Conservation (phyloP, 1,140 invertebrate genomes). For the Apis mellifera region Amel_HAv3.1 CM009943.2:6320501-6321000, state of each 20-base stretch:
- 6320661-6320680: slow-evolving; percentile 34
- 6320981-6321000: not conserved
- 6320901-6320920: slow-evolving; percentile 3
- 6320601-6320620: not conserved
- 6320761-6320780: not conserved
- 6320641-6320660: slow-evolving; percentile 8
- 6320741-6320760: not conserved
- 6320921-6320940: not conserved
- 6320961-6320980: not conserved
- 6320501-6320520: too few relatives aligned
- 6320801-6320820: not conserved
- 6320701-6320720: slow-evolving; percentile 6
- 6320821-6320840: slow-evolving; percentile 2
- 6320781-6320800: not conserved
- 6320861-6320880: not conserved
- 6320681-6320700: slow-evolving; percentile 18
- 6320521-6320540: too few relatives aligned
- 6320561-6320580: too few relatives aligned
- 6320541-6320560: too few relatives aligned
- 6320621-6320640: slow-evolving; percentile 10
- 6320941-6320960: not conserved
- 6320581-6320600: not conserved
- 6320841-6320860: not conserved
- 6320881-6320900: slow-evolving; percentile 5
- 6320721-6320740: not conserved